Percentiles rank a stretch among this genome's conserved stretches.
Evolutionary conservation across 2,888 invertebrate genomes (phyloP).

Genomic region (Chirona hameri): DNA sequence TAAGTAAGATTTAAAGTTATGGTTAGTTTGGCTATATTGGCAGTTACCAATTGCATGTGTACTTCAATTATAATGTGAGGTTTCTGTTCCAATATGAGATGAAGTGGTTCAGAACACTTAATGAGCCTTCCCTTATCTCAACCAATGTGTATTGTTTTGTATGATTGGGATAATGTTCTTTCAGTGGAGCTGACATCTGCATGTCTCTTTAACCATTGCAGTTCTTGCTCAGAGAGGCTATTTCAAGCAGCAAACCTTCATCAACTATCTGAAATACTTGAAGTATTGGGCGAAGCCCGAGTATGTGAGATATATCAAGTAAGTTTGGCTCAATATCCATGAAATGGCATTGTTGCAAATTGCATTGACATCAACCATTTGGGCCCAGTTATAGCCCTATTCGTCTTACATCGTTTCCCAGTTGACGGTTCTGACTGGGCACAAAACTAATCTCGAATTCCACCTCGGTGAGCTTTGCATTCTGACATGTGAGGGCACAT

Average conservation of each 20-base stretch:
- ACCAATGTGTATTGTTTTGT: not conserved
- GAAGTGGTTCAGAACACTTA: not conserved
- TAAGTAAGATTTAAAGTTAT: too few relatives aligned
- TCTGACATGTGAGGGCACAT: too few relatives aligned
- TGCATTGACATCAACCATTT: not conserved
- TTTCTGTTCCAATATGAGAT: too few relatives aligned
- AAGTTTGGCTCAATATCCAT: constrained; percentile 41
- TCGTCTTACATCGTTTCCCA: too few relatives aligned
- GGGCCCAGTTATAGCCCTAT: not conserved
- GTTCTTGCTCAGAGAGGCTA: constrained; percentile 96
- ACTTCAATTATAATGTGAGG: too few relatives aligned
- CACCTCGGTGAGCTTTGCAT: not conserved
- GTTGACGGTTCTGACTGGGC: too few relatives aligned
- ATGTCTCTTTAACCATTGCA: constrained; percentile 49
- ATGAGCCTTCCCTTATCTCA: too few relatives aligned
- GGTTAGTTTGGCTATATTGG: too few relatives aligned
- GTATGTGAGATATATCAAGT: constrained; percentile 90
- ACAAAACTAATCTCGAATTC: too few relatives aligned
- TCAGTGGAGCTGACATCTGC: not conserved
- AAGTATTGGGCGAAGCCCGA: constrained; percentile 98
- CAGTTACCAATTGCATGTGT: not conserved
- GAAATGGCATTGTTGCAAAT: too few relatives aligned
- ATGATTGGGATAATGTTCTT: not conserved
- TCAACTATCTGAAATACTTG: constrained; percentile 94
- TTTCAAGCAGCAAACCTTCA: constrained; percentile 89